Conservation (phyloP, 2,113 vertebrate species). For the Charadrius vociferus region DNA sequence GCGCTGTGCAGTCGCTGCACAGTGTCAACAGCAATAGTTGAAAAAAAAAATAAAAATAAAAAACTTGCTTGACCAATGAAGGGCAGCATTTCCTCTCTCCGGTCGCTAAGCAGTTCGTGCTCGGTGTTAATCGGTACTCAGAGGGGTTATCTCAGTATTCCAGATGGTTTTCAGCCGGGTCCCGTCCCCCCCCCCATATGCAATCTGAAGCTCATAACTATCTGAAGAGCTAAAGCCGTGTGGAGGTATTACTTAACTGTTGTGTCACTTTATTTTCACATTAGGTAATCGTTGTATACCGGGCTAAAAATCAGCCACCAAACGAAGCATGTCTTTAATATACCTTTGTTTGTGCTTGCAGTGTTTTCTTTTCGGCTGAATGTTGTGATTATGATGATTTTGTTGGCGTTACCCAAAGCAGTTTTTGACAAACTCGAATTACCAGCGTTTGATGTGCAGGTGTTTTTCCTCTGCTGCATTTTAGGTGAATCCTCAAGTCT, state of each 20-base stretch:
- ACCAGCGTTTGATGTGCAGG: background rate
- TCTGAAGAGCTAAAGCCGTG: background rate
- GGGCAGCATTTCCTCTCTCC: background rate
- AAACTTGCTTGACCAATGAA: background rate
- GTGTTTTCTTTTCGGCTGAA: background rate
- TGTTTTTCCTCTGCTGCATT: background rate
- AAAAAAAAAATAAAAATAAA: background rate
- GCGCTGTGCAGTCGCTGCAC: background rate
- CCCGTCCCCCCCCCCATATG: accelerated
- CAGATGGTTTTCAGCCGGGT: background rate
- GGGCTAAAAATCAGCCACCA: background rate
- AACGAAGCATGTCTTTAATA: background rate
- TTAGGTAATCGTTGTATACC: background rate
- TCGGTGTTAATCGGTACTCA: background rate
- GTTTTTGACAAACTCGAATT: background rate
- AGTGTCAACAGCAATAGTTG: background rate
- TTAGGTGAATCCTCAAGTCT: background rate
- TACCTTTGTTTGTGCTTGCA: background rate
- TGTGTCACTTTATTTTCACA: background rate
- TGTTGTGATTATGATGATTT: background rate
- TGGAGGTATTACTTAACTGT: background rate
- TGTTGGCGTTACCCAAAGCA: background rate
- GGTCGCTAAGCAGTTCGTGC: background rate
- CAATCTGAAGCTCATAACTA: background rate
- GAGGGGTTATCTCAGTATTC: background rate